Percentiles rank a stretch among this genome's conserved stretches.
These are phyloP conservation scores for Rousettus leschenaultii DNA, from an alignment of 2,113 vertebrate species.

Conservation along the genomic window DNA sequence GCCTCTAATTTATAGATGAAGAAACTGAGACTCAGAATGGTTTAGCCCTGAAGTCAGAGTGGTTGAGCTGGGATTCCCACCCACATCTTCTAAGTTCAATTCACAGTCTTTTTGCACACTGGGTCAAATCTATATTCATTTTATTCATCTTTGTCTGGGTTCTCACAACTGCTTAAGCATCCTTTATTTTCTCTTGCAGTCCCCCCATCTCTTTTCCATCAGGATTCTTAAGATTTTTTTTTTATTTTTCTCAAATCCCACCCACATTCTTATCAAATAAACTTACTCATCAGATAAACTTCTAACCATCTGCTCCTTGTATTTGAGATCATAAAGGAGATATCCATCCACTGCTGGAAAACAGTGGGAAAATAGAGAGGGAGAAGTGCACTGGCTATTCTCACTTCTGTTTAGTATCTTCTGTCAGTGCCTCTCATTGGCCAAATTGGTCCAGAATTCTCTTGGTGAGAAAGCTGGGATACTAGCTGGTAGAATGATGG, in stretches of 20 bases:
- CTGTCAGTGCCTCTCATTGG: neutral
- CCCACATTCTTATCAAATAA: neutral
- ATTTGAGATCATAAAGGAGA: neutral
- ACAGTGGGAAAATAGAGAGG: neutral
- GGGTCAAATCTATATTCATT: neutral
- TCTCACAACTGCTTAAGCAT: neutral
- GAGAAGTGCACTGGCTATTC: neutral
- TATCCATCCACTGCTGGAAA: neutral
- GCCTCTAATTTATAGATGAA: neutral
- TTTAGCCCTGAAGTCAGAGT: neutral
- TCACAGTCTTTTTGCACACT: neutral
- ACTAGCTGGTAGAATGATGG: neutral
- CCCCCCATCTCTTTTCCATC: neutral
- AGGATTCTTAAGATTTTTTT: neutral
- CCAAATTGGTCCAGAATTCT: neutral
- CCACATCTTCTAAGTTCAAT: neutral
- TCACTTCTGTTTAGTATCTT: neutral
- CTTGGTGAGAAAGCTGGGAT: neutral
- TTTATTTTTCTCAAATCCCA: neutral
- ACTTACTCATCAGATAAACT: neutral
- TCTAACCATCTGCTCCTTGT: neutral
- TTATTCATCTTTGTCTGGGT: too few species aligned
- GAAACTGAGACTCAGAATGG: neutral
- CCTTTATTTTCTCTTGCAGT: neutral
- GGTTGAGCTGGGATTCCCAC: neutral